Percentiles rank a stretch among this genome's conserved stretches.
Conservation (phyloP, 2,113 vertebrate genomes). For the Dipodomys stephensi region DNA sequence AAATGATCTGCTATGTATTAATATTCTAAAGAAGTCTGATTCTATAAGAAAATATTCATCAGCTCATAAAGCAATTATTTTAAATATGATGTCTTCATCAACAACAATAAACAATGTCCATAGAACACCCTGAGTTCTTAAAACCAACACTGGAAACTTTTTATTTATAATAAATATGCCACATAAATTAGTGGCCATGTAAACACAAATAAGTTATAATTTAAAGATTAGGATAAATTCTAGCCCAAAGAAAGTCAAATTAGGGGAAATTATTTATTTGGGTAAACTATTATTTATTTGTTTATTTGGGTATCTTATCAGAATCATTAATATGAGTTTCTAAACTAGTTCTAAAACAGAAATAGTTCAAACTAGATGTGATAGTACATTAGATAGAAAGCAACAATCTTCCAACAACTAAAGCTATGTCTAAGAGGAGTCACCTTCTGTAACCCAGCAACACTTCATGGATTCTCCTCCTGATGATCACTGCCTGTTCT, state of each 20-base stretch:
- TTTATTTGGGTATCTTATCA: slow-evolving; percentile 5
- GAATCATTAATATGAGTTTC: slow-evolving; percentile 24
- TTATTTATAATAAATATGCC: background rate
- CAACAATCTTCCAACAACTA: slow-evolving; percentile 13
- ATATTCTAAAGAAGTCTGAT: slow-evolving; percentile 51
- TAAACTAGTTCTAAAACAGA: slow-evolving; percentile 11
- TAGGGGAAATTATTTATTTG: background rate
- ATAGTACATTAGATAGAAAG: slow-evolving; percentile 20
- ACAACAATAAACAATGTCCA: slow-evolving; percentile 45
- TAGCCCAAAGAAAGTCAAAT: slow-evolving; percentile 58
- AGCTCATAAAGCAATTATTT: slow-evolving; percentile 60
- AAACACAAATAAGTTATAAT: background rate
- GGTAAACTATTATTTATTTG: background rate
- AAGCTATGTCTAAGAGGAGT: background rate
- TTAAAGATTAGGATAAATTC: background rate
- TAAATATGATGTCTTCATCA: slow-evolving; percentile 61
- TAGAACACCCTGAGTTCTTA: slow-evolving; percentile 25
- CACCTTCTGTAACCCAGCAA: background rate
- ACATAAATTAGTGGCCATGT: slow-evolving; percentile 17
- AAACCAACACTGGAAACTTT: slow-evolving; percentile 44
- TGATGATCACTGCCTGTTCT: background rate
- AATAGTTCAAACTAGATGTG: background rate
- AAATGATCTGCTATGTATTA: slow-evolving; percentile 66
- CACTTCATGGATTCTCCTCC: background rate
- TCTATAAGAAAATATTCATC: slow-evolving; percentile 60